Evolutionary conservation across 2,888 invertebrate genomes (phyloP).

Genomic region (Lacanobia wlatinum): DNA sequence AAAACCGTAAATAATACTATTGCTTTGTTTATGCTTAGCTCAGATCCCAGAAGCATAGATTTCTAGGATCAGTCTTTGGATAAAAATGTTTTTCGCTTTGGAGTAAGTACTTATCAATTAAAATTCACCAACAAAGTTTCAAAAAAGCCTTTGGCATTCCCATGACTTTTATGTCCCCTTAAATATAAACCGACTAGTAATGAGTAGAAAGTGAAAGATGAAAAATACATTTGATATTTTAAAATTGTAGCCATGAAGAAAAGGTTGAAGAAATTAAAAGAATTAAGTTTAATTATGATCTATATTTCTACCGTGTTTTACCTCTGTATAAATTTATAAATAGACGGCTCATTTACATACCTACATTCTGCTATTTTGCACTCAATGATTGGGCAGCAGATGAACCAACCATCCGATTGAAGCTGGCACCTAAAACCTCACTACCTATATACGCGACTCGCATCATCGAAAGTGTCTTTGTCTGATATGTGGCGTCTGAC

Average conservation of each 20-base stretch:
- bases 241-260: constrained; percentile 6
- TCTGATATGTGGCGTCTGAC: constrained; percentile 5
- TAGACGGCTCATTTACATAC: constrained; percentile 30
- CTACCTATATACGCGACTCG: background rate
- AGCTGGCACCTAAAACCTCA: constrained; percentile 2
- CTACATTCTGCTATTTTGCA: constrained; percentile 19
- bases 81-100: constrained; percentile 42
- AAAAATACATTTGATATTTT: constrained; percentile 28
- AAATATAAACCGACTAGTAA: constrained; percentile 55
- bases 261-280: constrained; percentile 1
- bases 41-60: constrained; percentile 36
- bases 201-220: constrained; percentile 34
- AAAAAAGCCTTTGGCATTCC: constrained; percentile 56
- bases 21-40: constrained; percentile 45
- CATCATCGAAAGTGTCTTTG: background rate
- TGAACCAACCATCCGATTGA: constrained; percentile 10
- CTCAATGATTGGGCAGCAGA: constrained; percentile 10
- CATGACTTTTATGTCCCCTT: constrained; percentile 43
- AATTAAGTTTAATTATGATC: constrained; percentile 9
- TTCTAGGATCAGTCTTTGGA: constrained; percentile 52
- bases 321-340: constrained; percentile 29
- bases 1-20: constrained; percentile 34
- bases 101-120: constrained; percentile 50
- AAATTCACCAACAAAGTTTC: constrained; percentile 46
- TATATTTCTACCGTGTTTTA: constrained; percentile 24